Conservation (phyloP, 2,888 invertebrate species). For the Brachynemurus nebulosus region DNA sequence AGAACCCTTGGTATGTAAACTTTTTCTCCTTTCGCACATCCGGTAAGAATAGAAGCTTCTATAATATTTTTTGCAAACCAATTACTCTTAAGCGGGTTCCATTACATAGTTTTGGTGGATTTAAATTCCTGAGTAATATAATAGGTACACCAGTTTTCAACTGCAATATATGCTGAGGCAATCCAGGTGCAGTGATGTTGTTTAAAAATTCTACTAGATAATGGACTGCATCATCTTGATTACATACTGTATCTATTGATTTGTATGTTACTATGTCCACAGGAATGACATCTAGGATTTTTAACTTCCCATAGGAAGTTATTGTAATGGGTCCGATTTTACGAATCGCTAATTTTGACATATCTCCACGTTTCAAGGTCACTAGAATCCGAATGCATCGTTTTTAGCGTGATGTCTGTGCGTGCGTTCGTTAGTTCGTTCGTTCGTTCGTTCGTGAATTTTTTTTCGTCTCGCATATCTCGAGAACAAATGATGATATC, state of each 20-base stretch:
- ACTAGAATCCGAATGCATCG: no score
- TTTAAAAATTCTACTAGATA: slow-evolving; percentile 17
- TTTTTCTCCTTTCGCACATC: slow-evolving; percentile 11
- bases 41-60: slow-evolving; percentile 14
- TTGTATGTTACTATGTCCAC: no score
- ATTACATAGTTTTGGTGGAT: slow-evolving; percentile 17
- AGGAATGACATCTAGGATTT: background rate
- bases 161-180: slow-evolving; percentile 14
- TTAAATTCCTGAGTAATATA: slow-evolving; percentile 14
- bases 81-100: slow-evolving; percentile 16
- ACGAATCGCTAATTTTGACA: no score
- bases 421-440: no score
- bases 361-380: no score
- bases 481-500: no score
- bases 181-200: slow-evolving; percentile 12
- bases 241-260: slow-evolving; percentile 14
- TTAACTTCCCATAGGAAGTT: no score
- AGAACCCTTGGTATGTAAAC: slow-evolving; percentile 16
- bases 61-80: slow-evolving; percentile 12
- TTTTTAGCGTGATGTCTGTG: no score
- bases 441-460: no score
- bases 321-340: no score
- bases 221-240: slow-evolving; percentile 15
- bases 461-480: no score
- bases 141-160: slow-evolving; percentile 14